Percentiles rank a stretch among this genome's conserved stretches.
These are phyloP conservation scores for Dasyurus viverrinus DNA, from an alignment of 2,113 vertebrate species.

Conservation along the genomic window DNA sequence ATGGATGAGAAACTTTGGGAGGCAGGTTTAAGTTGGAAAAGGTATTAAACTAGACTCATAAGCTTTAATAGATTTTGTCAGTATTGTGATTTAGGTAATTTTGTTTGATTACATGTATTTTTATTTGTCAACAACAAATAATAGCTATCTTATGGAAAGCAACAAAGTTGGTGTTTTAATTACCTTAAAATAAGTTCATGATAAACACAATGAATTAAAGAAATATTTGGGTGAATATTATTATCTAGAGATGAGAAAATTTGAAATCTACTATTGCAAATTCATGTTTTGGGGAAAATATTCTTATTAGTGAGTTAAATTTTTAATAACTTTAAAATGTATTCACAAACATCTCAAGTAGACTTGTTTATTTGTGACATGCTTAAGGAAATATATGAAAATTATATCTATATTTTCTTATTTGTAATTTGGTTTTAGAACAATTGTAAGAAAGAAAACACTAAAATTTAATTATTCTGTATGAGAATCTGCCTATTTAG, in stretches of 20 bases:
- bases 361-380: constrained; percentile 41
- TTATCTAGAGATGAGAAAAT: constrained; percentile 24
- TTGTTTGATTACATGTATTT: constrained; percentile 31
- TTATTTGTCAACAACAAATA: constrained; percentile 47
- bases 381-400: constrained; percentile 15
- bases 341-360: constrained; percentile 34
- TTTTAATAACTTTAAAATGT: constrained; percentile 48
- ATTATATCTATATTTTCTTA: background rate
- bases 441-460: background rate
- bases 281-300: background rate
- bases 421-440: background rate
- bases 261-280: constrained; percentile 15
- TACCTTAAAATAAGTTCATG: constrained; percentile 37
- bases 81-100: constrained; percentile 22
- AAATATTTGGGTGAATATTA: constrained; percentile 34
- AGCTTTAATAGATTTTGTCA: constrained; percentile 45
- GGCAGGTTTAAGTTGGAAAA: constrained; percentile 17
- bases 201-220: constrained; percentile 47
- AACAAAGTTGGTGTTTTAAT: constrained; percentile 1
- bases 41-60: constrained; percentile 23
- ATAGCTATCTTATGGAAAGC: background rate
- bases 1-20: constrained; percentile 36
- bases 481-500: background rate
- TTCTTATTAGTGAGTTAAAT: background rate
- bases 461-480: background rate